Evolutionary conservation across 2,113 vertebrate species (phyloP), one percentile per base, ranked within the genome.

Genomic region (Philantomba maxwellii): DNA sequence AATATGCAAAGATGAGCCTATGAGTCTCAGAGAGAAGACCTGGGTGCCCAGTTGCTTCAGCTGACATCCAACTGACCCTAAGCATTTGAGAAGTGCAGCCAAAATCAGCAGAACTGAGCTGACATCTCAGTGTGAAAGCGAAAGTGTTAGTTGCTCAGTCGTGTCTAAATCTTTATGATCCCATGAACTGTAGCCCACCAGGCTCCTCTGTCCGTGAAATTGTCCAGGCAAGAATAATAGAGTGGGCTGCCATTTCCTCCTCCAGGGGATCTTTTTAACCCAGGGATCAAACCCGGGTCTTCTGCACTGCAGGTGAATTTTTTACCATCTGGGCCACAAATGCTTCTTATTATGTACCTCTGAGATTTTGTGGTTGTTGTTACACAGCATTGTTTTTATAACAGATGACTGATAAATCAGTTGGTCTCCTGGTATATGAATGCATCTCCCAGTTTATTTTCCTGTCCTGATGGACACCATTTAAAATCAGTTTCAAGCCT

Each of bases 21-120:
- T 26, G 77, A 78, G 47, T 43, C 36, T 43, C 0, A 10, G 17
- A 23, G 5, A 51, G n/a, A 3, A 83, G 55, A 62, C 26, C 4
- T 5, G 3, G 8, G 43, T 19, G 3, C 70, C 55, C 49, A 58
- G 16, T 0, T 47, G 30, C 2, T 47, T 60, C 2, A 15, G 7
- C 1, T 45, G 47, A 82, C 33, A 58, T 15, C 58, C 30, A 39
- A 12, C 6, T 78, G 28, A 55, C 17, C 43, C 7, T 17, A 30
- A 49, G 28, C 25, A 83, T 3, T 14, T 3, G 30, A 53, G 9
- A 15, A 33, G 2, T 10, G 2, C 7, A 80, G 49, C 3, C 5
- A 36, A 53, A 16, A 28, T 21, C 21, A 81, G 64, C 26, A 93
- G 81, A 36, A 13, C n/a, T 5, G 45, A 87, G 33, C 45, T n/a